Conservation (phyloP, 2,113 vertebrate genomes). For the Myotis brandtii region DNA sequence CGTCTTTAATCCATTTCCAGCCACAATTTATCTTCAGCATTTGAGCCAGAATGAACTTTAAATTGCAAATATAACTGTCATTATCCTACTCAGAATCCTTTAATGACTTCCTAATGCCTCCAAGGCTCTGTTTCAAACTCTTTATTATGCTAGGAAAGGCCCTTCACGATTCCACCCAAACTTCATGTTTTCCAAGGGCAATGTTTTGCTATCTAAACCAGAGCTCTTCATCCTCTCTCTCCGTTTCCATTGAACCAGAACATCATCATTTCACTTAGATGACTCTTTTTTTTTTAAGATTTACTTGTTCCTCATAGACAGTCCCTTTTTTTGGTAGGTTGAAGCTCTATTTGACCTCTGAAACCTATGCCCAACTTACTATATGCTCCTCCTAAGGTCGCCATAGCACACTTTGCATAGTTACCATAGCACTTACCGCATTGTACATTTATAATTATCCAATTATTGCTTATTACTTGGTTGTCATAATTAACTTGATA, state of each 20-base stretch:
- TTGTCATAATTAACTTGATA: background rate
- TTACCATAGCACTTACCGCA: background rate
- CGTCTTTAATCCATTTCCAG: background rate
- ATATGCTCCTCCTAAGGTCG: accelerated
- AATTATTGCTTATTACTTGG: background rate
- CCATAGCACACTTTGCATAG: too few species aligned
- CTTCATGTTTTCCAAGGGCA: background rate
- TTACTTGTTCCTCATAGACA: background rate
- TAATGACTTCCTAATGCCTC: background rate
- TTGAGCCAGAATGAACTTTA: background rate
- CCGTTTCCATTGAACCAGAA: background rate
- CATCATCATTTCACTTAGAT: background rate
- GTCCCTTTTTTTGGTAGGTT: background rate
- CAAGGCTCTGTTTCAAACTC: background rate
- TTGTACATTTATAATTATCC: background rate
- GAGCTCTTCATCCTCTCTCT: background rate
- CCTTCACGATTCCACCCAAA: background rate
- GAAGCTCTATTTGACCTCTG: background rate
- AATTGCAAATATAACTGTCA: background rate
- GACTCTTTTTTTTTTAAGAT: background rate
- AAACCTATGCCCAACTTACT: background rate
- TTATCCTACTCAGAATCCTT: background rate
- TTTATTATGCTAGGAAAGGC: background rate
- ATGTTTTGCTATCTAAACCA: background rate
- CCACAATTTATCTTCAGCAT: background rate